Percentiles rank a stretch among this genome's conserved stretches.
Evolutionary conservation across 2,797 vertebrate species (phyloP).

Genomic region (Lycodopsis pacificus): DNA sequence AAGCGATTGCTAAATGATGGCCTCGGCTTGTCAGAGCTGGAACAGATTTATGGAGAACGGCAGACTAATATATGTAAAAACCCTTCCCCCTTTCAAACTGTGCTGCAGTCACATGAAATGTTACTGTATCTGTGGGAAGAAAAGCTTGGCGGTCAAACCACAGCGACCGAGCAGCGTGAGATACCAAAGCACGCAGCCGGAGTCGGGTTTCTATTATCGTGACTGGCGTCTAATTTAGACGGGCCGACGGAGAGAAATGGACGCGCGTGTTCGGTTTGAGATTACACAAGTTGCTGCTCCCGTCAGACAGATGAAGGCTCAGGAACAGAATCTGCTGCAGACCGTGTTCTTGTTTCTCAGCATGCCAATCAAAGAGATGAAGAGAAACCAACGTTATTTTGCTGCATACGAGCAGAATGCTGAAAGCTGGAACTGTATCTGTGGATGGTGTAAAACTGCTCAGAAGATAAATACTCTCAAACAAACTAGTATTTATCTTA

Average conservation of each 20-base stretch:
- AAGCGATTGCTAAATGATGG: conserved; percentile 37
- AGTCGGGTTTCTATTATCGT: conserved; percentile 40
- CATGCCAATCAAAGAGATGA: conserved; percentile 60
- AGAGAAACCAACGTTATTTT: conserved; percentile 32
- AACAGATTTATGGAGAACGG: conserved; percentile 37
- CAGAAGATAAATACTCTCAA: background rate
- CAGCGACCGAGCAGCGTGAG: conserved; percentile 16
- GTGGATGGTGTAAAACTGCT: background rate
- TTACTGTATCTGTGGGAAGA: background rate
- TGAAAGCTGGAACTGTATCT: background rate
- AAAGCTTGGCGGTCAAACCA: conserved; percentile 46
- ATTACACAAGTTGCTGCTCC: conserved; percentile 45
- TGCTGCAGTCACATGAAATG: conserved; percentile 20
- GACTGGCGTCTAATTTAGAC: conserved; percentile 42
- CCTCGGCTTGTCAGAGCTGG: conserved; percentile 24
- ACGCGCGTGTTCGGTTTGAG: conserved; percentile 54
- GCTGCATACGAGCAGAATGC: conserved; percentile 7
- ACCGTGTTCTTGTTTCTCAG: conserved; percentile 43
- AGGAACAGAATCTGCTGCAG: conserved; percentile 17
- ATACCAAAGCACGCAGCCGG: conserved; percentile 18
- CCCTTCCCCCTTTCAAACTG: conserved; percentile 23
- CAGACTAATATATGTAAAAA: conserved; percentile 37
- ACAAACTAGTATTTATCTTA: no score
- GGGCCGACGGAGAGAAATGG: conserved; percentile 32
- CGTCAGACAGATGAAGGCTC: conserved; percentile 51